Evolutionary conservation across 1,140 invertebrate genomes (phyloP).

Genomic region (Nomia melanderi): DNA sequence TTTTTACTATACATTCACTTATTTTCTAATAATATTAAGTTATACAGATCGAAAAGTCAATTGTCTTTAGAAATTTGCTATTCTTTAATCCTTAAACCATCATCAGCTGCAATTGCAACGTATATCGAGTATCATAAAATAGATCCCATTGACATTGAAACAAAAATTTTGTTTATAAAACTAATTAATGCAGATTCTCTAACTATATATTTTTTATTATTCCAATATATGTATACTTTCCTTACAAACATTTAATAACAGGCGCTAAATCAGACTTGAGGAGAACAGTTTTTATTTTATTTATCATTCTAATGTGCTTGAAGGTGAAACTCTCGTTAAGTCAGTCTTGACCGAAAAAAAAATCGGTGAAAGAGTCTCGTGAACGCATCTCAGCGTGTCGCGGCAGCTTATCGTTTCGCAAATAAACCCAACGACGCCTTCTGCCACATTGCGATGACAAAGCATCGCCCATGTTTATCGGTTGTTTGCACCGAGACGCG

Average conservation of each 20-base stretch:
- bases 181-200: no score
- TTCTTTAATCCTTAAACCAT: no score
- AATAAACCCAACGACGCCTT: conserved; percentile 48
- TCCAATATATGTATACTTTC: background rate
- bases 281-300: background rate
- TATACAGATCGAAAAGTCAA: no score
- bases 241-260: background rate
- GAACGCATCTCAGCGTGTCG: conserved; percentile 27
- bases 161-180: no score
- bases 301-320: background rate
- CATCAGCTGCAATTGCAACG: no score
- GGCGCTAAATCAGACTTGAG: background rate
- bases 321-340: conserved; percentile 8
- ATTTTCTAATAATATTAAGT: no score
- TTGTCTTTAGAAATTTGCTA: no score
- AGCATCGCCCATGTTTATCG: conserved; percentile 64
- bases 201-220: background rate
- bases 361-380: conserved; percentile 25
- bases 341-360: background rate
- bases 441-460: conserved; percentile 57
- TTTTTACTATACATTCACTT: no score
- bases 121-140: no score
- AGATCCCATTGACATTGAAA: no score
- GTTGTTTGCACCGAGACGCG: conserved; percentile 56
- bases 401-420: conserved; percentile 58